Conservation (phyloP, 2,797 vertebrate species). For the Darevskia nairensis region DNA sequence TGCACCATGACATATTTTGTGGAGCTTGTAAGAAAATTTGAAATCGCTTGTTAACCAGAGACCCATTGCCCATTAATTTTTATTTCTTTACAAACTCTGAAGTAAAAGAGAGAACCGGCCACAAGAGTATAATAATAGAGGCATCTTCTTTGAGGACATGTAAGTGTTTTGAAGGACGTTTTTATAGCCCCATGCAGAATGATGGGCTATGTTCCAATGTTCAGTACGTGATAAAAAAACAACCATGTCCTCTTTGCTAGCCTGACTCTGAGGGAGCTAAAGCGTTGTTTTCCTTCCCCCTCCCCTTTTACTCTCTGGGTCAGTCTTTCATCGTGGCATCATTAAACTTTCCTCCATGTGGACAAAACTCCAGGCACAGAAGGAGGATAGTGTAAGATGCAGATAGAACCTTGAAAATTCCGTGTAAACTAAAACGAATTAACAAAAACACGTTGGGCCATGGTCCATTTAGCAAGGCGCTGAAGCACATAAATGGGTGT, state of each 20-base stretch:
- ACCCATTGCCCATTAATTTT: not conserved
- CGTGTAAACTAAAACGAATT: not conserved
- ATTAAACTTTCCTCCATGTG: conserved; percentile 21
- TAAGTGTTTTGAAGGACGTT: conserved; percentile 2
- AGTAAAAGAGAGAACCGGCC: not conserved
- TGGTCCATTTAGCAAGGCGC: not conserved
- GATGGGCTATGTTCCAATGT: conserved; percentile 4
- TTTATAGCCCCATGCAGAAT: not conserved
- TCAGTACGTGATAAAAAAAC: conserved; percentile 7
- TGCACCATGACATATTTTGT: not conserved
- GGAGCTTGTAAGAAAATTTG: not conserved
- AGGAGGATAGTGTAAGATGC: not conserved
- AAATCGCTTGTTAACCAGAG: not conserved
- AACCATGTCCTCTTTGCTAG: not conserved
- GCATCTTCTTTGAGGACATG: conserved; percentile 8
- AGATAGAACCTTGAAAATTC: not conserved
- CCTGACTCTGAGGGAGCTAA: conserved; percentile 4
- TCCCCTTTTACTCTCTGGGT: not conserved
- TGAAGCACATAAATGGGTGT: not conserved
- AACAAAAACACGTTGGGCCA: not conserved
- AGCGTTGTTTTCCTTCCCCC: conserved; percentile 1
- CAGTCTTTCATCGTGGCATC: conserved; percentile 20
- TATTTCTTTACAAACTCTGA: not conserved
- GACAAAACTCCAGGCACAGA: not conserved
- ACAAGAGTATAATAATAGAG: not conserved